A percentile compares a stretch with the other conserved stretches of the same genome.
Conservation (phyloP, 2,888 invertebrate genomes). For the Dexiosoma caninum region DNA sequence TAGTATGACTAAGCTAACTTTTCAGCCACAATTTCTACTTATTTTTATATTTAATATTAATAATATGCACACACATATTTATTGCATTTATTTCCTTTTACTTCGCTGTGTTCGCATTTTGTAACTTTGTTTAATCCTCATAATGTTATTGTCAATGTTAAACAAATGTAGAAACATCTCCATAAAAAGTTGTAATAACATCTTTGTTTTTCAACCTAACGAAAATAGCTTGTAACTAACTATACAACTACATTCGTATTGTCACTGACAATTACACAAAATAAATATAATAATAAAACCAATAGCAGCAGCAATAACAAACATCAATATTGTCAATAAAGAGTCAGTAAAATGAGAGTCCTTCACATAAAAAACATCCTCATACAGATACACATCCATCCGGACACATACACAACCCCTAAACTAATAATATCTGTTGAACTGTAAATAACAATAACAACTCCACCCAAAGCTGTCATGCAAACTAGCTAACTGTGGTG, state of each 20-base stretch:
- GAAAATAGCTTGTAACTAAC: not conserved
- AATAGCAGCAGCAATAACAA: not conserved
- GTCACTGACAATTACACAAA: slow-evolving; percentile 8
- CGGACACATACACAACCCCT: not conserved
- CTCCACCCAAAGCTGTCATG: not conserved
- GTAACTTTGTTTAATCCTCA: slow-evolving; percentile 11
- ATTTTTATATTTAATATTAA: no score
- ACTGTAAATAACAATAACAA: slow-evolving; percentile 20
- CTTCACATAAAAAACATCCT: not conserved
- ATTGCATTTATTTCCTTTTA: not conserved
- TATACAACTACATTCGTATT: not conserved
- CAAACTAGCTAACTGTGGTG: not conserved
- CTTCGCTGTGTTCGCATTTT: not conserved
- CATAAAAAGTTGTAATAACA: slow-evolving; percentile 42
- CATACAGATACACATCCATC: not conserved
- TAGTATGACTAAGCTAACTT: no score
- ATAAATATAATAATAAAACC: slow-evolving; percentile 13
- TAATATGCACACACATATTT: not conserved
- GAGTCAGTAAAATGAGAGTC: not conserved
- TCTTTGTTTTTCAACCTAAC: slow-evolving; percentile 12
- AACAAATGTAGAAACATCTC: slow-evolving; percentile 59
- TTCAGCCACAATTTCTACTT: no score
- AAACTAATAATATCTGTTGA: slow-evolving; percentile 22
- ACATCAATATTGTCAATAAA: not conserved
- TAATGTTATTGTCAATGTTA: slow-evolving; percentile 51